Percentiles rank a stretch among this genome's conserved stretches.
Conservation (phyloP, 2,797 vertebrate species). For the Sebastes diaconus region DNA sequence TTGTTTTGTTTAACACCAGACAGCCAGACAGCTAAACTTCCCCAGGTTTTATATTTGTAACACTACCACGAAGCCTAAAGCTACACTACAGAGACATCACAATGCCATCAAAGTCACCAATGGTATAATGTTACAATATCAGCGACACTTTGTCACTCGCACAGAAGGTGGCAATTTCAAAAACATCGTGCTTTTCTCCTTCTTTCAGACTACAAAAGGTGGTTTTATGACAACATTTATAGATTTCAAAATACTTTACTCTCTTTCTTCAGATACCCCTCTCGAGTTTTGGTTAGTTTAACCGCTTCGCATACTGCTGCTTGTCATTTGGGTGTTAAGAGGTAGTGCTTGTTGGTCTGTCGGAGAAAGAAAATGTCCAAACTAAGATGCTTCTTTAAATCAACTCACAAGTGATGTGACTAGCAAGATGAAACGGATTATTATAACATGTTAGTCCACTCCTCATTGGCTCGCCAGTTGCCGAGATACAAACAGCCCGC, state of each 20-base stretch:
- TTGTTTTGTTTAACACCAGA: neutral
- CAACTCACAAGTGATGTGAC: slow-evolving; percentile 30
- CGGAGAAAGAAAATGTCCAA: slow-evolving; percentile 10
- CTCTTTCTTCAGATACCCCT: neutral
- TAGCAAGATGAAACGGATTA: slow-evolving; percentile 58
- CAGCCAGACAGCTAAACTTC: neutral
- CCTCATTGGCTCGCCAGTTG: slow-evolving; percentile 64
- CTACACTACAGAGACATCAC: neutral
- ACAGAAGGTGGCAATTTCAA: neutral
- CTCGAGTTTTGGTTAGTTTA: neutral
- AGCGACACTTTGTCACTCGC: neutral
- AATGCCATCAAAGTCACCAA: neutral
- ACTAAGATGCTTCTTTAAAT: slow-evolving; percentile 9
- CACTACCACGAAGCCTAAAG: neutral
- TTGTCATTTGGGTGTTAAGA: neutral
- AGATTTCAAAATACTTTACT: neutral
- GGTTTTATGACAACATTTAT: neutral
- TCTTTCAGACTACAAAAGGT: neutral
- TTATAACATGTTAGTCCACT: slow-evolving; percentile 54
- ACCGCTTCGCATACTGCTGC: neutral
- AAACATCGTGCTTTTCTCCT: neutral
- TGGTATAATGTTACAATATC: neutral
- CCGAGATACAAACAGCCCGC: slow-evolving; percentile 68
- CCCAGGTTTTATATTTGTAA: slow-evolving; percentile 14
- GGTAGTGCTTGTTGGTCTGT: neutral